Evolutionary conservation across 1,140 invertebrate species (phyloP).

Genomic region (Sogatella furcifera): DNA sequence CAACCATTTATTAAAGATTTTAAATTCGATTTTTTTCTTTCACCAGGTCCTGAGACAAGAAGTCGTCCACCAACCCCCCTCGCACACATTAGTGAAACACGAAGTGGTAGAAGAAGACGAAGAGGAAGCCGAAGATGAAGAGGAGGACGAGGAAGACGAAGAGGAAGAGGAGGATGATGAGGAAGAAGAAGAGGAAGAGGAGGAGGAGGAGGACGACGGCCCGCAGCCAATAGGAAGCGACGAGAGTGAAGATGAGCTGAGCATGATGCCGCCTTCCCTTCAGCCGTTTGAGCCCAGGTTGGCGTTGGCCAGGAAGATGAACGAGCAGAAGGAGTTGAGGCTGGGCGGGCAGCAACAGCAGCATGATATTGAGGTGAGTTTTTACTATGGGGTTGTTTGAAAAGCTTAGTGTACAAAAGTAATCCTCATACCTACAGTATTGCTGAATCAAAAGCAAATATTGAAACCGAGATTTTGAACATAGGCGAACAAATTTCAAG

Average conservation of each 20-base stretch:
- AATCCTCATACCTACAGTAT: too few relatives aligned
- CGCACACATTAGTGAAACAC: neutral
- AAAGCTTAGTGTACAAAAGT: too few relatives aligned
- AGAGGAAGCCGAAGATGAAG: slow-evolving; percentile 33
- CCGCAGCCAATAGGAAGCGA: slow-evolving; percentile 26
- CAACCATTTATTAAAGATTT: too few relatives aligned
- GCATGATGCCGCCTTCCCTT: slow-evolving; percentile 14
- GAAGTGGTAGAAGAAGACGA: slow-evolving; percentile 32
- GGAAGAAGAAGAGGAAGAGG: slow-evolving; percentile 6
- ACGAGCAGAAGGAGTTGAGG: too few relatives aligned
- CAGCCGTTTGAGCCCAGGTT: slow-evolving; percentile 30
- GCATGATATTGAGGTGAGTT: too few relatives aligned
- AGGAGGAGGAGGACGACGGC: slow-evolving; percentile 42
- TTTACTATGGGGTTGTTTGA: too few relatives aligned
- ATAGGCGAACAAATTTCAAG: too few relatives aligned
- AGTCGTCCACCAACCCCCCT: neutral
- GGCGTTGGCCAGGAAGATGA: slow-evolving; percentile 21
- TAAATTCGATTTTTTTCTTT: too few relatives aligned
- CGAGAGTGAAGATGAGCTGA: slow-evolving; percentile 16
- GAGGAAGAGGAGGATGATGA: slow-evolving; percentile 36
- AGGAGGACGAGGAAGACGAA: slow-evolving; percentile 34
- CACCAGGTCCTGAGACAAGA: neutral
- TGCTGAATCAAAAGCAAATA: too few relatives aligned
- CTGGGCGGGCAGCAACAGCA: too few relatives aligned
- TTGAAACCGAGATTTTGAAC: too few relatives aligned